phyloP scores from a whole-genome alignment of 1,140 invertebrate species.

The Diorhabda elongata region DNA sequence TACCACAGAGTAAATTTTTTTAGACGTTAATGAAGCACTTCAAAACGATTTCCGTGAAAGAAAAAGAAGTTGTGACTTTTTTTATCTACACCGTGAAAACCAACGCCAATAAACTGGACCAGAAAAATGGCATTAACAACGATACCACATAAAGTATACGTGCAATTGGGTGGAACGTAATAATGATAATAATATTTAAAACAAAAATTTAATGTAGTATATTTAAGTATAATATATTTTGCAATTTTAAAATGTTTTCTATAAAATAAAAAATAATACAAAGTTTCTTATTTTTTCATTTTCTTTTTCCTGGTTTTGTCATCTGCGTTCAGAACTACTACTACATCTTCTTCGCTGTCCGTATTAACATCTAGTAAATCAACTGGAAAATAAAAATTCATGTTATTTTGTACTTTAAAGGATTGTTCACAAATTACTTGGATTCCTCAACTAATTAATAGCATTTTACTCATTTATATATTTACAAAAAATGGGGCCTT shows the following conservation, averaged over 20 bases:
- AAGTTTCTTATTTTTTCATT: conserved; percentile 22
- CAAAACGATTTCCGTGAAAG: conserved; percentile 86
- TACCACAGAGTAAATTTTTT: conserved; percentile 40
- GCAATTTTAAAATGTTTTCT: conserved; percentile 20
- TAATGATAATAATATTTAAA: conserved; percentile 9
- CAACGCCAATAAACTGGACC: conserved; percentile 87
- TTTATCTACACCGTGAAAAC: conserved; percentile 96
- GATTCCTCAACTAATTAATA: too few species aligned
- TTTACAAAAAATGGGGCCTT: too few species aligned
- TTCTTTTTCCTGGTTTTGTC: conserved; percentile 32
- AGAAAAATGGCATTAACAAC: conserved; percentile 74
- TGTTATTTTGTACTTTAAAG: too few species aligned
- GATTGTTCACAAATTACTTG: too few species aligned
- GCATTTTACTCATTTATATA: too few species aligned
- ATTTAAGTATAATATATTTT: conserved; percentile 14
- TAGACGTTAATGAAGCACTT: conserved; percentile 93
- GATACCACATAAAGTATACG: conserved; percentile 50
- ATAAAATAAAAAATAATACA: conserved; percentile 7
- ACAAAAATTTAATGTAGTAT: neutral
- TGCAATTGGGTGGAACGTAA: conserved; percentile 6
- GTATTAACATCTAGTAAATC: conserved; percentile 20
- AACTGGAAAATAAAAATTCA: conserved; percentile 23
- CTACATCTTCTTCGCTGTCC: conserved; percentile 43
- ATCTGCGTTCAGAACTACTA: conserved; percentile 36
- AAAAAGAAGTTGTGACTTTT: conserved; percentile 92